Evolutionary conservation across 64 coral and sea anemone species (phyloP).

Genomic region (Platygyra sinensis): DNA sequence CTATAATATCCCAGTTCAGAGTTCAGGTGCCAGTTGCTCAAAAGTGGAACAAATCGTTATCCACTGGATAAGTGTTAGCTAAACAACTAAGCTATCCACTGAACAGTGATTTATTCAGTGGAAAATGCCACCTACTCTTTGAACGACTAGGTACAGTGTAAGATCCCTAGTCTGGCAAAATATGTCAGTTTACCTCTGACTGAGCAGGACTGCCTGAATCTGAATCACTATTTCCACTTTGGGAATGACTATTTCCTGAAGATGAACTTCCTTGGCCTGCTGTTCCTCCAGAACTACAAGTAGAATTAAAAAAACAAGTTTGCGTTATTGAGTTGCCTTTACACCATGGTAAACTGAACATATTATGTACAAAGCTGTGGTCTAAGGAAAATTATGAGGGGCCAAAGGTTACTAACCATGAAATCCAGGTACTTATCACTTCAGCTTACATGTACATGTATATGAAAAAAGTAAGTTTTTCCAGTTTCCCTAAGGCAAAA

Average conservation of each 20-base stretch:
- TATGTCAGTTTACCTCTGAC: slow-evolving; percentile 35
- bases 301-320: not conserved
- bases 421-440: no score
- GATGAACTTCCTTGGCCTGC: slow-evolving; percentile 17
- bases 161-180: not conserved
- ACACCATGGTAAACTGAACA: not conserved
- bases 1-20: no score
- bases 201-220: slow-evolving; percentile 53
- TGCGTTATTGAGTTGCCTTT: not conserved
- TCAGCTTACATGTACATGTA: no score
- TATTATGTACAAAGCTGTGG: no score
- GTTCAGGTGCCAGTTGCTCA: not conserved
- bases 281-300: not conserved
- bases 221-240: slow-evolving; percentile 49
- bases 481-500: no score
- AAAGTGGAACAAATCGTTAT: not conserved
- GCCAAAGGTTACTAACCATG: no score
- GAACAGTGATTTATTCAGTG: no score
- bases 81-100: not conserved
- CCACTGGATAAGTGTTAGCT: not conserved
- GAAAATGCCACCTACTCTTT: not conserved
- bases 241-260: not conserved
- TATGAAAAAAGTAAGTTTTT: no score
- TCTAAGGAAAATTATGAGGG: no score
- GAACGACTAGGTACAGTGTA: not conserved